These are phyloP conservation scores for Rotaria sp. DNA, from an alignment of 2,888 invertebrate genomes.

Conservation along the genomic window DNA sequence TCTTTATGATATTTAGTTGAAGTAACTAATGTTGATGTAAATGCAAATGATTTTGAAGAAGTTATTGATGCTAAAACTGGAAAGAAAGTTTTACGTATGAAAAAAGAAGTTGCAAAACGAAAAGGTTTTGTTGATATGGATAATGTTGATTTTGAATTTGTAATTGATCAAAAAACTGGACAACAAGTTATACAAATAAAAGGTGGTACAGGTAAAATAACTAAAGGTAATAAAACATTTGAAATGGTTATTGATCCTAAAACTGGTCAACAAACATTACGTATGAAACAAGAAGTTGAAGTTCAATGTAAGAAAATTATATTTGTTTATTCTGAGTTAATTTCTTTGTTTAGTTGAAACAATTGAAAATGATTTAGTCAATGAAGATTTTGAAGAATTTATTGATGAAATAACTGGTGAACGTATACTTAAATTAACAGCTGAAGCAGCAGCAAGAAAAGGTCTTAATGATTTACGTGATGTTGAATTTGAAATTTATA, in stretches of 20 bases:
- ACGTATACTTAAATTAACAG: background rate
- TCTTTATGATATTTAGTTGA: too few species aligned
- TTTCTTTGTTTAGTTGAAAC: too few species aligned
- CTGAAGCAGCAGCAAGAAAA: background rate
- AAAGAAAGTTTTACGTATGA: background rate
- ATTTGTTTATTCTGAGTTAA: too few species aligned
- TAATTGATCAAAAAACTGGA: background rate
- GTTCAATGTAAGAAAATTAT: too few species aligned
- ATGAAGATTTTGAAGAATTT: constrained; percentile 4
- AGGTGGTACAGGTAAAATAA: too few species aligned
- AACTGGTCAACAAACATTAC: background rate
- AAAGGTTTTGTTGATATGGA: background rate
- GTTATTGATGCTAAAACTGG: too few species aligned
- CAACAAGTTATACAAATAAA: too few species aligned
- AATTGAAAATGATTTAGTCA: background rate
- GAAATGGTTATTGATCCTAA: background rate
- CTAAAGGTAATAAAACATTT: too few species aligned
- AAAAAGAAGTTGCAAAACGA: background rate
- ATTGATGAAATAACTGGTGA: background rate
- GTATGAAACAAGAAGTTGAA: background rate
- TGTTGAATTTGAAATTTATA: background rate
- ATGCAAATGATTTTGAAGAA: too few species aligned
- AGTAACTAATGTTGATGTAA: too few species aligned
- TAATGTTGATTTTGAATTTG: background rate
- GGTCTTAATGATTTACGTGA: background rate